These are phyloP conservation scores for Protobothrops flavoviridis DNA, from an alignment of 2,113 vertebrate genomes.

Conservation along the genomic window DNA sequence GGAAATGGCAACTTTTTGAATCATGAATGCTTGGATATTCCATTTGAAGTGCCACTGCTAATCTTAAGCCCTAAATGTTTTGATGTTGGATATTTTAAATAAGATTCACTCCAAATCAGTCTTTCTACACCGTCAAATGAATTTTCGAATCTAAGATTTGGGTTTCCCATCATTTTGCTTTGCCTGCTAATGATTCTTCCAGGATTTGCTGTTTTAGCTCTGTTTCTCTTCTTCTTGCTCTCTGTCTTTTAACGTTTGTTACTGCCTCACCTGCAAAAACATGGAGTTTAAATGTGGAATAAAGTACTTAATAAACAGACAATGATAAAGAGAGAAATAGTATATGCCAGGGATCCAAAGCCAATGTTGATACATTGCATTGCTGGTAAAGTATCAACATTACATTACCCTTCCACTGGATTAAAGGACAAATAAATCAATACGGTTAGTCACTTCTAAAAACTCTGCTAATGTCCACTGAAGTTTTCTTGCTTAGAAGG, in stretches of 20 bases:
- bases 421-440: background rate
- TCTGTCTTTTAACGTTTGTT: background rate
- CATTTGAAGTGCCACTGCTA: background rate
- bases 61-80: background rate
- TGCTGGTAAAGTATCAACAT: background rate
- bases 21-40: background rate
- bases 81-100: background rate
- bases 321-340: background rate
- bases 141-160: background rate
- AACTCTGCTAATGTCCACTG: background rate
- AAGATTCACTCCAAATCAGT: background rate
- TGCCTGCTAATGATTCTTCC: background rate
- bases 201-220: background rate
- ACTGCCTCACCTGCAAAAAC: background rate
- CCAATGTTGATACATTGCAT: background rate
- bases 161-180: background rate
- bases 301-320: background rate
- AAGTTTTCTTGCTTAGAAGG: background rate
- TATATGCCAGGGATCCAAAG: background rate
- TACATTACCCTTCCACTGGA: background rate
- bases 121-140: background rate
- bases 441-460: background rate
- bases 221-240: background rate
- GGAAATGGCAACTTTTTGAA: background rate
- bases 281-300: background rate